Evolutionary conservation across 2,797 vertebrate species (phyloP), one percentile per base, ranked within the genome.

Genomic region (Coracias cyanogaster): DNA sequence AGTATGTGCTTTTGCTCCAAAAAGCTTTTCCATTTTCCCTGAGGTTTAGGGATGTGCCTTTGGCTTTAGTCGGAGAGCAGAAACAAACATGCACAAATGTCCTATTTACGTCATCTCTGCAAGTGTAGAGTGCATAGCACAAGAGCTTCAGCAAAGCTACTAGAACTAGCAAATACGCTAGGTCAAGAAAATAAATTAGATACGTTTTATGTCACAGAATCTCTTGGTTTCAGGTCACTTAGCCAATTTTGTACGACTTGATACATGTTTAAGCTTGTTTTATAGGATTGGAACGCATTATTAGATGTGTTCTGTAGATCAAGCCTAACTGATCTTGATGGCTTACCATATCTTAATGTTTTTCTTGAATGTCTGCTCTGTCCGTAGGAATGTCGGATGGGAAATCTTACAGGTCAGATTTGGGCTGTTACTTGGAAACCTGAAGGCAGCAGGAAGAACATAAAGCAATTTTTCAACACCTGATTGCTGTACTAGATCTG

Each of bases 401-500:
- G 24, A 51, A 15, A 4, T 60, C 19, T 71, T 16, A 8, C 2
- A 37, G 81, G 21, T 25, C 16, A 5, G n/a, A 4, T 49, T 41
- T 61, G 31, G 7, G 18, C 17, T 28, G 48, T 4, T n/a, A 5
- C 49, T 70, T 1, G 10, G 64, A 55, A 81, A 20, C 29, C 35
- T 39, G 8, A 26, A 55, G 7, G 19, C 8, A 21, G 3, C 39
- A 43, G 12, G 43, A n/a, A 37, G 48, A 8, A 17, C 0, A 0
- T 29, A 17, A 69, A 76, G 21, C 0, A 2, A 2, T 43, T 54
- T 61, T 82, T 67, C 4, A 18, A 37, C 6, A 12, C 0, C 0
- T 2, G 3, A 6, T 18, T 14, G 12, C n/a, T 61, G 5, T 6
- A 3, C 4, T 35, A 3, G 1, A 2, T 5, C 51, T 24, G 52